Percentiles rank a stretch among this genome's conserved stretches.
Conservation (phyloP, 1,140 invertebrate genomes). For the Neoseiulus cucumeris region DNA sequence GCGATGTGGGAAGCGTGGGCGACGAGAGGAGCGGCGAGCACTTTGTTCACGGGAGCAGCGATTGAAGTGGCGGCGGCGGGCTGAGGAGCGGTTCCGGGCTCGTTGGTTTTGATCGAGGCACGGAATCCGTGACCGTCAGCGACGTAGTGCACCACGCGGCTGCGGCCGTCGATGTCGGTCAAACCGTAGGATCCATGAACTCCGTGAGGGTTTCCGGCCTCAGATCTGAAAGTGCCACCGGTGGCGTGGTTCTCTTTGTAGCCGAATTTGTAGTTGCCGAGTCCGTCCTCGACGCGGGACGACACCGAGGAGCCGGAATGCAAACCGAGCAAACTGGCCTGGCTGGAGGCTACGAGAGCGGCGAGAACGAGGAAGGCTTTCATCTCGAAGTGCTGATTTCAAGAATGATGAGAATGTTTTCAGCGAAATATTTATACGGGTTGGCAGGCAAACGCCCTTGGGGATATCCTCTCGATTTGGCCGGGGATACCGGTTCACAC, state of each 20-base stretch:
- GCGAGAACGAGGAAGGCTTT: background rate
- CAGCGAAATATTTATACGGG: too few relatives aligned
- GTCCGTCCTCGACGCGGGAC: background rate
- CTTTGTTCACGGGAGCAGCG: background rate
- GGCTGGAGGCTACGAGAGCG: background rate
- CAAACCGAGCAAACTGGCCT: background rate
- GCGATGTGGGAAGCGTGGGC: background rate
- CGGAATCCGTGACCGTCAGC: constrained; percentile 23
- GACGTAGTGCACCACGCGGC: constrained; percentile 23
- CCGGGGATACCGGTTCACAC: too few relatives aligned
- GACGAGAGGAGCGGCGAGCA: background rate
- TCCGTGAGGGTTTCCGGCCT: constrained; percentile 18
- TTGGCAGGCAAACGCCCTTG: too few relatives aligned
- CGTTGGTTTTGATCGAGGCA: too few relatives aligned
- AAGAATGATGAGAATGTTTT: too few relatives aligned
- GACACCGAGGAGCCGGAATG: background rate
- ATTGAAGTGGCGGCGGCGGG: constrained; percentile 4
- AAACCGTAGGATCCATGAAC: constrained; percentile 21
- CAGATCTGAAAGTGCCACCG: constrained; percentile 21
- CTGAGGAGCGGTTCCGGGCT: constrained; percentile 16
- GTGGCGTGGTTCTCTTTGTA: constrained; percentile 24
- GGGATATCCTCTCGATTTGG: too few relatives aligned
- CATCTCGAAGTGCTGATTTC: too few relatives aligned
- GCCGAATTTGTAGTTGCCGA: constrained; percentile 22
- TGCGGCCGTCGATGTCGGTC: constrained; percentile 21